Percentiles rank a stretch among this genome's conserved stretches.
These are phyloP conservation scores for Eupithecia vulgata DNA, from an alignment of 2,888 invertebrate species.

Conservation along the genomic window DNA sequence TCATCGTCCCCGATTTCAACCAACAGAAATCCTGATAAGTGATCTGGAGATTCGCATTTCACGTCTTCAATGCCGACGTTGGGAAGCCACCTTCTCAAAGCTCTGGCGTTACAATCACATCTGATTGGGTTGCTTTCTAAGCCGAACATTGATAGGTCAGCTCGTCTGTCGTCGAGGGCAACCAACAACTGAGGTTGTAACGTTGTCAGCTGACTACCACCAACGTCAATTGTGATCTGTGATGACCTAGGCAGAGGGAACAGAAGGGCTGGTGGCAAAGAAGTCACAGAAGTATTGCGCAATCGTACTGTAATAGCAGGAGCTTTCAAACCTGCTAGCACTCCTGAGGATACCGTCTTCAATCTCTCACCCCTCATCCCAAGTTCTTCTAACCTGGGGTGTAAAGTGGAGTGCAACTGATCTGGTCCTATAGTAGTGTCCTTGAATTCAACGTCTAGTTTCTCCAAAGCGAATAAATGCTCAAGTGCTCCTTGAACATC, in stretches of 20 bases:
- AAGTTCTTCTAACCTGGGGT: constrained; percentile 90
- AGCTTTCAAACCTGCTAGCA: constrained; percentile 91
- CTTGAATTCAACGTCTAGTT: constrained; percentile 93
- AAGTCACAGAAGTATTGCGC: constrained; percentile 90
- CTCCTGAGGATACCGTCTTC: constrained; percentile 91
- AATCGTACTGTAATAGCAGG: constrained; percentile 88
- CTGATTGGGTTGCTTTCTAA: constrained; percentile 91
- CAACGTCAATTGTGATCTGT: constrained; percentile 89
- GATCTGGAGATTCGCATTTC: constrained; percentile 88
- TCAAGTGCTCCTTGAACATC: constrained; percentile 94
- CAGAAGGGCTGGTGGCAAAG: constrained; percentile 91
- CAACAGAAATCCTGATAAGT: constrained; percentile 87
- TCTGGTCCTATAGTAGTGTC: constrained; percentile 92
- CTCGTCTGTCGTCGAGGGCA: constrained; percentile 91
- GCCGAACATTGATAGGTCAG: constrained; percentile 89
- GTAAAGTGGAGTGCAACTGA: constrained; percentile 90
- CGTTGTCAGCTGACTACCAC: constrained; percentile 90
- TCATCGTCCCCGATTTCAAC: constrained; percentile 92
- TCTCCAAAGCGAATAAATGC: constrained; percentile 88
- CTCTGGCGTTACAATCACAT: constrained; percentile 93
- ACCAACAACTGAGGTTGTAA: constrained; percentile 91
- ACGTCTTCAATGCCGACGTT: constrained; percentile 85
- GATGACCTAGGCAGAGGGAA: constrained; percentile 95
- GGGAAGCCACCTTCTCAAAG: constrained; percentile 91
- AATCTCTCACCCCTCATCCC: constrained; percentile 90